phyloP scores from a whole-genome alignment of 2,888 invertebrate species.

The Nineta flava region DNA sequence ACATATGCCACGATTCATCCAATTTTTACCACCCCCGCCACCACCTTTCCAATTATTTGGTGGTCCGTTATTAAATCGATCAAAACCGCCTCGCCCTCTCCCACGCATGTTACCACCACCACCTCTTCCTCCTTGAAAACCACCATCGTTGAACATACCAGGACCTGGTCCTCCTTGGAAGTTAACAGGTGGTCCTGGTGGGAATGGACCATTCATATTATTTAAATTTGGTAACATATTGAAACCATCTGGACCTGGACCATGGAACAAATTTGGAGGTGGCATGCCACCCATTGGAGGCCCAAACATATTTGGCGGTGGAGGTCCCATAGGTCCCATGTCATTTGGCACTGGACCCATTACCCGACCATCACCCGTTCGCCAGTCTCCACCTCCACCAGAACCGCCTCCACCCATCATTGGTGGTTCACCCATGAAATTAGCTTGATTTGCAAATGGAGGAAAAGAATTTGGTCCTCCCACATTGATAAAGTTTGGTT shows the following conservation, averaged over 20 bases:
- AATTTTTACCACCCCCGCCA: conserved; percentile 26
- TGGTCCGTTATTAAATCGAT: conserved; percentile 16
- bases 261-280: conserved; percentile 21
- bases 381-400: conserved; percentile 20
- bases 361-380: conserved; percentile 27
- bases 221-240: conserved; percentile 28
- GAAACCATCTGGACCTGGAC: conserved; percentile 16
- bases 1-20: conserved; percentile 44
- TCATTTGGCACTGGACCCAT: conserved; percentile 20
- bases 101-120: conserved; percentile 22
- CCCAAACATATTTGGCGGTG: conserved; percentile 19
- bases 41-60: conserved; percentile 20
- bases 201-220: conserved; percentile 28
- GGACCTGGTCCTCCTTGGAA: conserved; percentile 17
- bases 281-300: conserved; percentile 28
- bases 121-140: conserved; percentile 9
- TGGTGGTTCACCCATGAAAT: conserved; percentile 19
- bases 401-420: conserved; percentile 9
- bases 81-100: conserved; percentile 28
- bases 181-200: conserved; percentile 18
- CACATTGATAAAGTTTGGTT: conserved; percentile 8
- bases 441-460: conserved; percentile 27
- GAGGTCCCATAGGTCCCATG: conserved; percentile 15
- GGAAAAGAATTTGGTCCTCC: conserved; percentile 13
- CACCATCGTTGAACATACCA: conserved; percentile 18